Evolutionary conservation across 2,888 invertebrate genomes (phyloP), one percentile per base, ranked within the genome.

Genomic region (Lasioglossum zephyrum): DNA sequence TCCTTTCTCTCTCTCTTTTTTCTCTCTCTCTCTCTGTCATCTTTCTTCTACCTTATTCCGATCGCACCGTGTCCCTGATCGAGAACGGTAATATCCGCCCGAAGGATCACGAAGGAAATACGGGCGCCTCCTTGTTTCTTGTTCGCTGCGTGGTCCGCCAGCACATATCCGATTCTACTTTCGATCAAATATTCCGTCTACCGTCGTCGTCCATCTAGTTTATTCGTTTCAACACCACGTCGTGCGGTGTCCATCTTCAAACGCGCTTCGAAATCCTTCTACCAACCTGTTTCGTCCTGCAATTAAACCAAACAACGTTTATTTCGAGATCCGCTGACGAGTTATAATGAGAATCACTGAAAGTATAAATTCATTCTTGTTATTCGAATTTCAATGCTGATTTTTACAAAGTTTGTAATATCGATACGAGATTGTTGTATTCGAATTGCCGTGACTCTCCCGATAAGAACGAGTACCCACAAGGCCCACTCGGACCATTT

Each of bases 1-100:
- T 13, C 60, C 26, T 6, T 49, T 18, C 49, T 18, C 49, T 49
- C 18, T 18, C 0, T 49, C 4, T 49, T 18, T 49, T 1, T 63
- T 39, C 69, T 36, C 22, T 36, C 69, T 69, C 8, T 39, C 9
- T 22, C 39, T 36, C 22, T 26, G 18, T 8, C 22, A 8, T 22
- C n/a, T 49, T 22, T 13, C 22, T n/a, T 63, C 60, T 2, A 63
- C 3, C 16, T 72, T 31, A 53, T 79, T 66, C 22, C 44, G 41
- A 60, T 31, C 75, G 44, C 26, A 13, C 26, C 18, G 26, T 6
- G 8, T 44, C 36, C 69, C 57, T 49, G 66, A 70, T 78, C 87
- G 73, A 44, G 75, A 75, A 60, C 72, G 16, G 79, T 79, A 87
- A 86, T 87, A 87, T 86, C 82, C 87, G 82, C 41, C 80, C n/a